Percentiles rank a stretch among this genome's conserved stretches.
These are phyloP conservation scores for Pteruthius melanotis DNA, from an alignment of 2,113 vertebrate species.

Conservation along the genomic window DNA sequence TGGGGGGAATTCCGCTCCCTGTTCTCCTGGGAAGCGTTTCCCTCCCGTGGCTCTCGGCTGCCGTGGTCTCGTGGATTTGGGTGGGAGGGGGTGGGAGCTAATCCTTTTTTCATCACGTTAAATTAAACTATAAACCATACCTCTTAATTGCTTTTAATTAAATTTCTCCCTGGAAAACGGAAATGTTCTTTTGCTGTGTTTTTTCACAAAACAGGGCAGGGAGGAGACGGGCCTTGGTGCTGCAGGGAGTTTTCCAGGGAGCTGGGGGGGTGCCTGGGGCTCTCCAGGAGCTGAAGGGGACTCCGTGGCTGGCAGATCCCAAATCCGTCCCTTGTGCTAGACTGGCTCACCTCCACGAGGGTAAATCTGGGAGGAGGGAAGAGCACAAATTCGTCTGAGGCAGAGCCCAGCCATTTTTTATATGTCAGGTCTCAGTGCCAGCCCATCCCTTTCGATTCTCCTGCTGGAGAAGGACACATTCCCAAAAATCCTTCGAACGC, in stretches of 20 bases:
- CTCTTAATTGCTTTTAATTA: slow-evolving; percentile 46
- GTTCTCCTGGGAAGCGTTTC: not conserved
- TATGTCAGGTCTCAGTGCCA: not conserved
- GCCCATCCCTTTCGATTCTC: not conserved
- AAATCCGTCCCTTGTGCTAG: not conserved
- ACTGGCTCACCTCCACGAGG: not conserved
- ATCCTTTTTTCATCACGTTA: slow-evolving; percentile 42
- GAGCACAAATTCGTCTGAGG: not conserved
- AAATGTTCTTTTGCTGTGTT: not conserved
- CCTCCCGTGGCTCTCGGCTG: not conserved
- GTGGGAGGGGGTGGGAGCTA: not conserved
- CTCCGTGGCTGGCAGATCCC: not conserved
- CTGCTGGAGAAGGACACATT: not conserved
- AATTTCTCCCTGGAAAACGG: not conserved
- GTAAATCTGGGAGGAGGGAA: not conserved
- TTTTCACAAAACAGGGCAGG: not conserved
- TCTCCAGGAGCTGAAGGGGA: not conserved
- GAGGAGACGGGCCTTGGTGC: rapidly evolving
- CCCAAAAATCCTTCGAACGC: not conserved
- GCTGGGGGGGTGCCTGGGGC: not conserved
- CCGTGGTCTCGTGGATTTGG: not conserved
- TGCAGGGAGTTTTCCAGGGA: not conserved
- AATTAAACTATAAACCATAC: slow-evolving; percentile 43
- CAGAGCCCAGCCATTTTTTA: not conserved
- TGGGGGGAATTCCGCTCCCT: not conserved